Evolutionary conservation across 2,888 invertebrate species (phyloP), one percentile per base, ranked within the genome.

Genomic region (Hemistola chrysoprasaria): DNA sequence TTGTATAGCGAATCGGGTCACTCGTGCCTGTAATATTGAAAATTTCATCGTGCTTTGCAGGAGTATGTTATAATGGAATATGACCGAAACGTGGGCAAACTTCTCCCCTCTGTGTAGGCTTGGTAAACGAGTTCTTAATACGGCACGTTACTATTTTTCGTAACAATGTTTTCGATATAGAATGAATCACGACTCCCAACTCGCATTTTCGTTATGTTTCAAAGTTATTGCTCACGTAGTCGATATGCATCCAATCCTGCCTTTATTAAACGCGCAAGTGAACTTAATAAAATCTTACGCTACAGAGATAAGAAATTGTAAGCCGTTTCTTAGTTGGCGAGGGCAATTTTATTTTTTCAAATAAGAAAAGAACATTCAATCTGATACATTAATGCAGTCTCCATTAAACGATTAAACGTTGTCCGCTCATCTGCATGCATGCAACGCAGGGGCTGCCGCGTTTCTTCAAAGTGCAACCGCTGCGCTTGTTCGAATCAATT

Each of bases 331-430:
- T 49, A 57, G 54, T 51, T 56, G 59, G 43, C 43, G 34, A 44
- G 38, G 16, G 43, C 29, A 59, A 59, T 63, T 65, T 59, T 66
- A 50, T 65, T 64, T 64, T 57, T 53, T 47, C 43, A 47, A 62
- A 60, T 53, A 62, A 66, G 65, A 71, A 74, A 68, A 62, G 73
- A 73, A 69, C 62, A 65, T 70, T 71, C 65, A 60, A 80, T 79
- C 78, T 68, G 79, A 80, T 80, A 78, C 77, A 78, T 76, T 79
- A 81, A 78, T 78, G 71, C 70, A 73, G 72, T 73, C 73, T 76
- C 77, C 79, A 81, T 78, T 80, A 78, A 79, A 82, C 76, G 80
- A 81, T 81, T 82, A 79, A 83, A 74, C 71, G 72, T 73, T 74
- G 74, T 72, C 71, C 76, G 68, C 77, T 80, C 80, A 82, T 81